Conservation (phyloP, 2,888 invertebrate species). For the Athalia rosae region DNA sequence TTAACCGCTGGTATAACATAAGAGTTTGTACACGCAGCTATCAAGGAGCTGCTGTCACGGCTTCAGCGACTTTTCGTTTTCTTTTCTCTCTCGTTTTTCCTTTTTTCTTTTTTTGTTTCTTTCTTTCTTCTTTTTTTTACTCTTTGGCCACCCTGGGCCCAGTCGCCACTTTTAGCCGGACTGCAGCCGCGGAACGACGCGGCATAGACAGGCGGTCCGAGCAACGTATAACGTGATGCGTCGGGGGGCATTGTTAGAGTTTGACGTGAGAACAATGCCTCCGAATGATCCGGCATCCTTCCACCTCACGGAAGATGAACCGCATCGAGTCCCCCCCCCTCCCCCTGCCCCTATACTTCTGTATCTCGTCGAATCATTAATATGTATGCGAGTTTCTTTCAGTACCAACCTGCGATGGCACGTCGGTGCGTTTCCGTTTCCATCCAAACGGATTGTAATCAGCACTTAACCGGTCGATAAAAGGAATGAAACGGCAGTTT, state of each 20-base stretch:
- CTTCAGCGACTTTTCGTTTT: constrained; percentile 9
- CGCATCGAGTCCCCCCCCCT: background rate
- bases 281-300: constrained; percentile 63
- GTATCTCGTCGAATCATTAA: background rate
- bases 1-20: too few relatives aligned
- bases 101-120: background rate
- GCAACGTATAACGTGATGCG: background rate
- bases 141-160: background rate
- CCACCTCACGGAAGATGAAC: background rate
- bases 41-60: constrained; percentile 16
- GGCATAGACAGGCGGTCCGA: background rate
- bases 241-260: constrained; percentile 45
- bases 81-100: background rate
- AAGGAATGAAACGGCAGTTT: constrained; percentile 53
- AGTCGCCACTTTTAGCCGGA: constrained; percentile 24
- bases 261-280: constrained; percentile 62
- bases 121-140: background rate
- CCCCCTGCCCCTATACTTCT: background rate
- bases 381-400: background rate
- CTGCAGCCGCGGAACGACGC: background rate
- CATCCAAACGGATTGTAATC: constrained; percentile 62
- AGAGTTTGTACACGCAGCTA: background rate
- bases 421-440: constrained; percentile 48
- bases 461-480: constrained; percentile 59
- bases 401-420: background rate